Evolutionary conservation across 2,888 invertebrate genomes (phyloP), one percentile per base, ranked within the genome.

Genomic region (Schizaphis graminum): DNA sequence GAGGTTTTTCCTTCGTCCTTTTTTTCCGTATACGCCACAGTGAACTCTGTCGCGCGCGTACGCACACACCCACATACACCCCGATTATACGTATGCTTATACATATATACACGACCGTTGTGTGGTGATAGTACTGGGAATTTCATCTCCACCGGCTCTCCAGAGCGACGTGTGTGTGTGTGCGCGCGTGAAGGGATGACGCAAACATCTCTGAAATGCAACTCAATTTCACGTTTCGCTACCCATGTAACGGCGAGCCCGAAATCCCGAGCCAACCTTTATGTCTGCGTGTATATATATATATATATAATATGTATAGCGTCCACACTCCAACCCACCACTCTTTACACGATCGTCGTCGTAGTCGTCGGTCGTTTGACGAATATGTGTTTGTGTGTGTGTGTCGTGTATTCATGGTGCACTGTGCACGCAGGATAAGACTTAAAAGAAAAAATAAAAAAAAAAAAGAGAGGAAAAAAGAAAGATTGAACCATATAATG

Each of bases 221-320:
- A 95, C 95, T 95, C 95, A 95, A 95, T 95, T 95, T 95, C 95
- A 95, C 95, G 95, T 95, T 94, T 95, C 95, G 95, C 95, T 95
- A 95, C 95, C 95, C 95, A 94, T 95, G 94, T 94, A 94, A 94
- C 94, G 86, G 61, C 94, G 86, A 91, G 92, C 94, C 94, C 94
- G 84, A 94, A 94, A 94, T 94, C 94, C 95, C 94, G 91, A 67
- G 89, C 94, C 92, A 53, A 94, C 94, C 92, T 49, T 35, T 49
- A 49, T 26, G 13, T 56, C 47, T 47, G 47, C 57, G 57, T 87
- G 44, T 67, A 44, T n/a, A 41, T 41, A 41, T 91, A 56, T 84
- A 53, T 35, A 86, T 44, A 85, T 85, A 44, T 44, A n/a, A 67
- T 67, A 5, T 47, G 47, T 86, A 47, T 3, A 28, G 47, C 35